phyloP scores from a whole-genome alignment of 2,113 vertebrate genomes.

The Panthera leo region DNA sequence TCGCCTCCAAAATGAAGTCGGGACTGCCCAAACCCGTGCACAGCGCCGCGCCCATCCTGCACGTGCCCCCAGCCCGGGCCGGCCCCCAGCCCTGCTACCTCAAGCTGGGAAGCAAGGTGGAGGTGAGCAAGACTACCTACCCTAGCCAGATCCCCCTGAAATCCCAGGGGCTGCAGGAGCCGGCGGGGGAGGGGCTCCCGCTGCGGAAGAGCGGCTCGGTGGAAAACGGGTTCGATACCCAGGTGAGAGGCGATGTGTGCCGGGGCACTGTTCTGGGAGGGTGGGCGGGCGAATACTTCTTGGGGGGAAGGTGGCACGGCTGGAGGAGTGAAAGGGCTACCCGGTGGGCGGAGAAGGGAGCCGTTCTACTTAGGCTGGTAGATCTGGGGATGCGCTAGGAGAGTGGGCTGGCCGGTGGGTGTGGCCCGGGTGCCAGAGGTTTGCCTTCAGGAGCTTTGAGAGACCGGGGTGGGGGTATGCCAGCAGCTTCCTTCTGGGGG shows the following conservation, averaged over 20 bases:
- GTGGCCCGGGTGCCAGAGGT: constrained; percentile 56
- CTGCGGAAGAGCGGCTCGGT: constrained; percentile 79
- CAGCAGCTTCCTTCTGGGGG: background rate
- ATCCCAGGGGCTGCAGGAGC: constrained; percentile 83
- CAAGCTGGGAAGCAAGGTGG: constrained; percentile 89
- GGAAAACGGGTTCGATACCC: constrained; percentile 89
- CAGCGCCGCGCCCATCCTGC: constrained; percentile 94
- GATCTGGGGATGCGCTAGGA: background rate
- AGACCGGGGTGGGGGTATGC: background rate
- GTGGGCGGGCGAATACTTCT: background rate
- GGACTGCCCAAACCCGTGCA: constrained; percentile 97
- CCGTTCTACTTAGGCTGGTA: background rate
- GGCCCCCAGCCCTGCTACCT: constrained; percentile 90
- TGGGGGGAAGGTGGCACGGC: background rate
- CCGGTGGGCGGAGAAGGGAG: background rate
- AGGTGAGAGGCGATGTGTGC: constrained; percentile 88
- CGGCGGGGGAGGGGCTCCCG: constrained; percentile 80
- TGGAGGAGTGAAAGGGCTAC: background rate
- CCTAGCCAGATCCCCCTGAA: constrained; percentile 90
- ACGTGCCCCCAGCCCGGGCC: constrained; percentile 88
- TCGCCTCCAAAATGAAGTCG: constrained; percentile 98
- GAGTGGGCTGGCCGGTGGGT: constrained; percentile 69
- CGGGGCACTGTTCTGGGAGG: background rate
- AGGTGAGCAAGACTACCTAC: constrained; percentile 87
- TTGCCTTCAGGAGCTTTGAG: background rate